phyloP scores from a whole-genome alignment of 2,888 invertebrate species.

The Lochmaea capreae region DNA sequence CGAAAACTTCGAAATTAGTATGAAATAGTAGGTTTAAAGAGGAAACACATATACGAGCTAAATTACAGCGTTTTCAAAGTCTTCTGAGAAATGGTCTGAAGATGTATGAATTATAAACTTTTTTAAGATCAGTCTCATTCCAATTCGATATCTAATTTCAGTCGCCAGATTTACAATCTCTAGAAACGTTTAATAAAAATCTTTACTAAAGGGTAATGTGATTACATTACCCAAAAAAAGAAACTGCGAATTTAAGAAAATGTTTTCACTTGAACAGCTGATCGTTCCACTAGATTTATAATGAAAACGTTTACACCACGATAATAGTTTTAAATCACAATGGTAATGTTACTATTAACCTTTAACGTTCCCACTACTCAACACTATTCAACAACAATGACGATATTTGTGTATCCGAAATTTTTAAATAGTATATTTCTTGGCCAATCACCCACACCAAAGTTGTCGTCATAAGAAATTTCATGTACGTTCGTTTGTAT shows the following conservation, averaged over 20 bases:
- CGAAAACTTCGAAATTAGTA: constrained; percentile 1
- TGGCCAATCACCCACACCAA: background rate
- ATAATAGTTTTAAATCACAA: background rate
- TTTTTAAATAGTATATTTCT: background rate
- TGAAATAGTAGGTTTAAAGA: constrained; percentile 37
- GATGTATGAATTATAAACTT: constrained; percentile 82
- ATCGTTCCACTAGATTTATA: background rate
- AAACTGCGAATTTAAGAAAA: background rate
- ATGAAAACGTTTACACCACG: background rate
- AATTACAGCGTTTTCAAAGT: constrained; percentile 25
- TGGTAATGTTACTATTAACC: background rate
- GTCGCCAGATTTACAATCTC: constrained; percentile 69
- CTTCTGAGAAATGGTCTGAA: constrained; percentile 80
- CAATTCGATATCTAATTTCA: constrained; percentile 74
- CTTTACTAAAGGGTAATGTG: constrained; percentile 25
- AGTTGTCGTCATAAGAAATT: background rate
- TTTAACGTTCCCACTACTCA: background rate
- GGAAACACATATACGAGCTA: constrained; percentile 36
- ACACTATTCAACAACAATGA: background rate
- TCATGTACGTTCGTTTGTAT: background rate
- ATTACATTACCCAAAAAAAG: constrained; percentile 39
- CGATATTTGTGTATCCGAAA: background rate
- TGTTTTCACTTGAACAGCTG: constrained; percentile 18
- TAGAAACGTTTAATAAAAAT: constrained; percentile 31
- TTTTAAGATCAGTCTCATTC: constrained; percentile 81